Evolutionary conservation across 2,113 vertebrate genomes (phyloP).

Genomic region (Oostethus manadensis): DNA sequence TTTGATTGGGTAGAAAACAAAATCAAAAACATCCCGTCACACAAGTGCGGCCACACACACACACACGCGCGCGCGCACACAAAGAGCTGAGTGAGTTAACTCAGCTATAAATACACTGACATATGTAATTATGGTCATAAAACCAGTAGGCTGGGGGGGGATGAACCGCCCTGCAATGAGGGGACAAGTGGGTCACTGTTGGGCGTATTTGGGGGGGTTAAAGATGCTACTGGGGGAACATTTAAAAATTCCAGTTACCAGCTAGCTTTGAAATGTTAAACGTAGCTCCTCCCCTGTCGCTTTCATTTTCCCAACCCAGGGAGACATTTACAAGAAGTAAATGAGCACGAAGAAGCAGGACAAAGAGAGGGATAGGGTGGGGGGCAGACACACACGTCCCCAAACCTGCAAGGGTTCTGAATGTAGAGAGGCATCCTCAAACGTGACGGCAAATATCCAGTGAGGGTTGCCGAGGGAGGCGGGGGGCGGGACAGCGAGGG

Average conservation of each 20-base stretch:
- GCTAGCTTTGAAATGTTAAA: conserved; percentile 26
- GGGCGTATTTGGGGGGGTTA: background rate
- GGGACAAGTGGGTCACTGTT: conserved; percentile 7
- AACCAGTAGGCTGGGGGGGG: conserved; percentile 39
- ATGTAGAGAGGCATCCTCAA: background rate
- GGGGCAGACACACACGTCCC: conserved; percentile 11
- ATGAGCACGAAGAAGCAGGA: conserved; percentile 7
- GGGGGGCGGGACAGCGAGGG: background rate
- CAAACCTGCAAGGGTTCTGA: conserved; percentile 12
- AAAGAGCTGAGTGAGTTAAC: conserved; percentile 55
- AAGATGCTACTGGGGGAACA: background rate
- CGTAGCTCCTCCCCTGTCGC: background rate
- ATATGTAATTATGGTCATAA: conserved; percentile 66
- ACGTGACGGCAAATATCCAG: conserved; percentile 41
- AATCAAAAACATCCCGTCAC: background rate
- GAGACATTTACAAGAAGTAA: conserved; percentile 21
- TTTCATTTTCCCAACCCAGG: conserved; percentile 26
- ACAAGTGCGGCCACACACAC: conserved; percentile 23
- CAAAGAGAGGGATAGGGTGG: background rate
- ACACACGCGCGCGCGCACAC: conserved; percentile 21
- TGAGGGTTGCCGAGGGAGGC: conserved; percentile 6
- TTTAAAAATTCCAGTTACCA: conserved; percentile 2
- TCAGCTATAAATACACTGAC: conserved; percentile 59
- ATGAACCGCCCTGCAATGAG: conserved; percentile 28
- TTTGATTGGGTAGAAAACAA: background rate